Percentiles rank a stretch among this genome's conserved stretches.
Evolutionary conservation across 2,888 invertebrate genomes (phyloP).

Genomic region (Baronia brevicornis): DNA sequence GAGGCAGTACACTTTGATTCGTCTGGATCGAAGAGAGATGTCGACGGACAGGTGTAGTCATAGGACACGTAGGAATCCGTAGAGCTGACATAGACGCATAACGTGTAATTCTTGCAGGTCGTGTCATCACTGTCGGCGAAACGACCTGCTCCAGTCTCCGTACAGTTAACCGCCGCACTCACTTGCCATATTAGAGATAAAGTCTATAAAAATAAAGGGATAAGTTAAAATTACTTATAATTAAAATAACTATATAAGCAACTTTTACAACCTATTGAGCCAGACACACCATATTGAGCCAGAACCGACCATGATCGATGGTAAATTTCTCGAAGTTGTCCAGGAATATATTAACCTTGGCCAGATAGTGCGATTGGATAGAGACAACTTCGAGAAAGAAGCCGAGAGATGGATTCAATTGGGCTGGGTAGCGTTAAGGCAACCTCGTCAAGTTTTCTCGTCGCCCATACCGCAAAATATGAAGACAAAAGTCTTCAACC

Average conservation of each 20-base stretch:
- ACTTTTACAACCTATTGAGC: too few species aligned
- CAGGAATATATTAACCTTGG: too few species aligned
- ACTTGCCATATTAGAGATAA: slow-evolving; percentile 16
- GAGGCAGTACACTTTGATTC: slow-evolving; percentile 27
- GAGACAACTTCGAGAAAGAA: too few species aligned
- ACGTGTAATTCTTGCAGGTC: slow-evolving; percentile 34
- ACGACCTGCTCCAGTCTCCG: slow-evolving; percentile 26
- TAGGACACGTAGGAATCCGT: slow-evolving; percentile 21
- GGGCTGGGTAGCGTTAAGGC: too few species aligned
- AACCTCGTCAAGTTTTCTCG: too few species aligned
- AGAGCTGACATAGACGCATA: slow-evolving; percentile 25
- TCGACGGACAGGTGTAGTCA: slow-evolving; percentile 27
- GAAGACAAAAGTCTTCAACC: too few species aligned
- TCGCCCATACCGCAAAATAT: too few species aligned
- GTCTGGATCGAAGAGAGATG: slow-evolving; percentile 29
- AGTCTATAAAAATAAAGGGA: slow-evolving; percentile 21
- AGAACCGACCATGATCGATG: too few species aligned
- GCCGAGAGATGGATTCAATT: too few species aligned
- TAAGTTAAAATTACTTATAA: background rate
- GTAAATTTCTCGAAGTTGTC: too few species aligned
- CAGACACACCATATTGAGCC: too few species aligned
- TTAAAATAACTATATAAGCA: slow-evolving; percentile 2
- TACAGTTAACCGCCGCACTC: slow-evolving; percentile 22
- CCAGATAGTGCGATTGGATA: too few species aligned
- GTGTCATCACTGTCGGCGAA: slow-evolving; percentile 33